Conservation (phyloP, 2,113 vertebrate genomes). For the Bubo blakistoni region DNA sequence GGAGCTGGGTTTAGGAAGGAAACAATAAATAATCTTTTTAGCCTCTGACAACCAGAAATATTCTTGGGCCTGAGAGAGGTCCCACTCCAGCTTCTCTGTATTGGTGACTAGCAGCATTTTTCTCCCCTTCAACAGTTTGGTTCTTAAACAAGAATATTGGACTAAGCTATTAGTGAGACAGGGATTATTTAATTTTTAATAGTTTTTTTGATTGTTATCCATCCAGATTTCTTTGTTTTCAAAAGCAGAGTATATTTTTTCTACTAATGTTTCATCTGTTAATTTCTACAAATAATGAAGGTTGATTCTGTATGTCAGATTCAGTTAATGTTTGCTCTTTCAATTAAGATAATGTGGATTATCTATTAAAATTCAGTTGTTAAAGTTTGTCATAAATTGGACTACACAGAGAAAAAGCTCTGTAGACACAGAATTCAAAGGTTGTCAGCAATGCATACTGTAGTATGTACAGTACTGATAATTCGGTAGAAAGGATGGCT, state of each 20-base stretch:
- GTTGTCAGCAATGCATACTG: not conserved
- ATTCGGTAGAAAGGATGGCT: not conserved
- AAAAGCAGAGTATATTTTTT: not conserved
- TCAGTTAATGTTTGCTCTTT: not conserved
- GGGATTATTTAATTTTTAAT: not conserved
- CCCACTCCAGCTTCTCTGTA: not conserved
- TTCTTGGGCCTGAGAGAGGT: constrained; percentile 44
- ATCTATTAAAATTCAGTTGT: not conserved
- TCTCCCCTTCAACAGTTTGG: not conserved
- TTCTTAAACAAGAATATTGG: not conserved
- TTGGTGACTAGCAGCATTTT: not conserved
- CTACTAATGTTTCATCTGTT: not conserved
- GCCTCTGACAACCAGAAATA: constrained; percentile 66
- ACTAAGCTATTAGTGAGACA: not conserved
- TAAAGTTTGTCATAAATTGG: not conserved
- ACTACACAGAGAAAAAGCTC: not conserved
- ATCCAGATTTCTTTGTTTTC: not conserved
- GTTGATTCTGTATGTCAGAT: not conserved
- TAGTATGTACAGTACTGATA: not conserved
- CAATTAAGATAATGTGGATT: not conserved
- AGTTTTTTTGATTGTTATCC: not conserved
- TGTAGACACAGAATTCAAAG: not conserved
- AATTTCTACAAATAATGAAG: not conserved
- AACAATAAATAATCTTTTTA: constrained; percentile 68
- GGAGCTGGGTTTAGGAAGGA: constrained; percentile 56